Base-by-base conservation (phyloP, 2,797 vertebrate species). In the Mastacembelus armatus region DNA sequence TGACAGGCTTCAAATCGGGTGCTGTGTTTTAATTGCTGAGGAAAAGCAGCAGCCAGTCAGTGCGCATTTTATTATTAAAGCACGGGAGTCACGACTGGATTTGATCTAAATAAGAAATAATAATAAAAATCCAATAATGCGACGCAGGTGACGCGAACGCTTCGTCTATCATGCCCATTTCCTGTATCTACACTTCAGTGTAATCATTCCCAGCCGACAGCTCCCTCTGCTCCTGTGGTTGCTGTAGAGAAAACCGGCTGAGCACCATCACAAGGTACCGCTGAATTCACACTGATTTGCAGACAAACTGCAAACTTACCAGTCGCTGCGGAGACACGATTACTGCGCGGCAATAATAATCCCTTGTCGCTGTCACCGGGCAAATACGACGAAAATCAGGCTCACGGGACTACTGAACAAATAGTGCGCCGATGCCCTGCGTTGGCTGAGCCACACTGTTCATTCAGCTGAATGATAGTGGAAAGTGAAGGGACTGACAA, bases 391-490 rank as follows among this genome's bases (percentile, higher is more conserved):
- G 3, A 4, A 12, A 27, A 35, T 14, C 16, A n/a, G 56, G 21
- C 10, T 12, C 19, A 12, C n/a, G 29, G 52, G 14, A 43, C n/a
- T 30, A 22, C 16, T 33, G 56, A 4, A n/a, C 18, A 54, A 38
- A 52, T 3, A 27, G 47, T 26, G 67, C 85, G 80, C 69, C 64
- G 77, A 39, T 44, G 75, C 47, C 56, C 83, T 36, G 68, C 3
- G 61, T 16, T 33, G 43, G 14, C 35, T 30, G 69, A 3, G 27
- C 47, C 60, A 51, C 78, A 60, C 74, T 66, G 85, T 47, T 87
- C 88, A 85, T 86, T 84, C 88, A 86, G 84, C 76, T 70, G 85
- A 85, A 24, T 81, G 87, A 58, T 54, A 56, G 84, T 56, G 78
- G 50, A 52, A 80, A 80, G 77, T 15, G 67, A 66, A 71, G 74